A percentile compares a stretch with the other conserved stretches of the same genome.
phyloP scores from a whole-genome alignment of 92 coral and sea anemone species.

The Porites cylindrica region DNA sequence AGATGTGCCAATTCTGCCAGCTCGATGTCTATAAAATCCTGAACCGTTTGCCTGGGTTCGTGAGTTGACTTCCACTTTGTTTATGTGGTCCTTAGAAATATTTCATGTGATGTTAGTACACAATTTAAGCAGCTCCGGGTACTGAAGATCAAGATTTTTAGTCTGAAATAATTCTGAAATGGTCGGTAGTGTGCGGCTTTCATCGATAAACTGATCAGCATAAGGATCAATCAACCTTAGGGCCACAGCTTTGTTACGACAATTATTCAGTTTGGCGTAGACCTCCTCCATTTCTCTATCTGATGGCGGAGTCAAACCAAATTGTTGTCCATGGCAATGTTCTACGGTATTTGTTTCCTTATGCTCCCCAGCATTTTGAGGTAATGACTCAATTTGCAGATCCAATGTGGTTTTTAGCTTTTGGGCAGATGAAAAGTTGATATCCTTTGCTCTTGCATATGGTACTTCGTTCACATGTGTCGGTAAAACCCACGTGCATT shows the following conservation, averaged over 20 bases:
- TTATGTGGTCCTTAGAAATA: conserved; percentile 34
- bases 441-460: conserved; percentile 57
- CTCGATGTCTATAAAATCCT: too few species aligned
- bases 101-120: background rate
- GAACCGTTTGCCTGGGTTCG: conserved; percentile 35
- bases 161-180: conserved; percentile 34
- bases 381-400: conserved; percentile 23
- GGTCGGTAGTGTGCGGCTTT: conserved; percentile 32
- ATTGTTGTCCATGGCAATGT: conserved; percentile 28
- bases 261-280: conserved; percentile 33
- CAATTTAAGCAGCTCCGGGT: conserved; percentile 31
- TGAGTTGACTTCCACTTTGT: conserved; percentile 10
- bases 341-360: conserved; percentile 24
- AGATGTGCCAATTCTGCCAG: too few species aligned
- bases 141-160: conserved; percentile 35
- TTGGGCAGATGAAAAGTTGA: conserved; percentile 59
- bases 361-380: conserved; percentile 36
- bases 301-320: conserved; percentile 36
- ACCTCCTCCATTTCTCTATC: conserved; percentile 39
- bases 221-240: background rate
- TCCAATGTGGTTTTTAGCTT: conserved; percentile 50
- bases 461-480: conserved; percentile 32
- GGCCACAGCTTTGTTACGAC: conserved; percentile 20
- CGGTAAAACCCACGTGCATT: conserved; percentile 63
- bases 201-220: conserved; percentile 34